Conservation (phyloP, 2,888 invertebrate species). For the Halictus quadricinctus region DNA sequence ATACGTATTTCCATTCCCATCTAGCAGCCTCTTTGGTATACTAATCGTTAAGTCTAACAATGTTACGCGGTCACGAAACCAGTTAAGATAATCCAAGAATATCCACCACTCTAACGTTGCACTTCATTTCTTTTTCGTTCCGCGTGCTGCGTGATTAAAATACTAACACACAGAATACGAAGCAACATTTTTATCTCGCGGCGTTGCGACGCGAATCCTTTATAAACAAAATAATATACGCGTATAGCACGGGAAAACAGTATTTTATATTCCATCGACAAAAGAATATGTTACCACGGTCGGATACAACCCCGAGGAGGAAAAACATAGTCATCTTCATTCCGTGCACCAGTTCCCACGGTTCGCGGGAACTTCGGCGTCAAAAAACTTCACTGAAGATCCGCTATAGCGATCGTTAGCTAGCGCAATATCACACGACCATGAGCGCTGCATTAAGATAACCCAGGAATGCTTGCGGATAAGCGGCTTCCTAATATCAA, state of each 20-base stretch:
- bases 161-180: not conserved
- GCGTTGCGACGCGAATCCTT: not conserved
- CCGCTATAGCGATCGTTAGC: not conserved
- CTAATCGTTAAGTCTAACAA: constrained; percentile 35
- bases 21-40: constrained; percentile 26
- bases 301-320: not conserved
- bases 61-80: constrained; percentile 27
- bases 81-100: constrained; percentile 36
- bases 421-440: not conserved
- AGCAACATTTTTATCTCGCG: not conserved
- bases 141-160: constrained; percentile 7
- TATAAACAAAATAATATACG: not conserved
- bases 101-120: not conserved
- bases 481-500: constrained; percentile 11
- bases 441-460: not conserved
- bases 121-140: constrained; percentile 7
- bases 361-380: not conserved
- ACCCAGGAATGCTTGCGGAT: constrained; percentile 21
- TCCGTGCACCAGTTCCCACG: not conserved
- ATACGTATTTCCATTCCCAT: constrained; percentile 12
- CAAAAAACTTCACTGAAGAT: not conserved
- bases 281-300: not conserved
- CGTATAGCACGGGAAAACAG: not conserved
- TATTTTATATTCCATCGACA: not conserved
- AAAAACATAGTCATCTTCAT: not conserved